Evolutionary conservation across 2,888 invertebrate species (phyloP), one percentile per base, ranked within the genome.

Genomic region (Nysson spinosus): DNA sequence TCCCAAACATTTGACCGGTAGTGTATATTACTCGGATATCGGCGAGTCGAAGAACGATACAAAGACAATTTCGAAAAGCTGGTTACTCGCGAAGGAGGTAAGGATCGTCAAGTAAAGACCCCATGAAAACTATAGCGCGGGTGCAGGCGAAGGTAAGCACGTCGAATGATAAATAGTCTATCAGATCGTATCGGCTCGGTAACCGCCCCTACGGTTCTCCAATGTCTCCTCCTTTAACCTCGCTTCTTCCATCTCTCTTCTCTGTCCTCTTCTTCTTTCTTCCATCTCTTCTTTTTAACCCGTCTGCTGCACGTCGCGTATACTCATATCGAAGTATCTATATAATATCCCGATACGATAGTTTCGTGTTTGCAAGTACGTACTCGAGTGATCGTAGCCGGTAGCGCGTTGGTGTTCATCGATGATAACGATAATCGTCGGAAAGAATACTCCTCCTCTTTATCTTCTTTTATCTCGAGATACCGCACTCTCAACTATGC

Each of bases 151-250:
- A 70, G 61, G 75, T 68, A 60, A 65, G 63, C 69, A 19, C 56
- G 61, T 35, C 69, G 66, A 72, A 78, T 72, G 75, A 76, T 78
- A 76, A 76, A 76, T 75, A 75, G 75, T 61, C 66, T 75, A 76
- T 77, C 78, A 55, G 72, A 75, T 76, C 60, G 69, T 77, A 75
- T 75, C 75, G 66, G 49, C 43, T 47, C 44, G 39, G 46, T 51
- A 40, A 61, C 67, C 72, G 55, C 57, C 77, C 56, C 26, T 39
- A 11, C 64, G 69, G 52, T 17, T 49, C 46, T 24, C 14, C 32
- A 19, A 14, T 42, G 37, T 24, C 49, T 26, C 34, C 49, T 42
- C 20, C 51, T 30, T n/a, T 35, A 24, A 32, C 57, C n/a, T 16
- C 16, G 32, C 22, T 52, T 52, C 46, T 32, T 50, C 37, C 26